phyloP scores from a whole-genome alignment of 2,113 vertebrate genomes.

The Dolichallabes microphthalmus region DNA sequence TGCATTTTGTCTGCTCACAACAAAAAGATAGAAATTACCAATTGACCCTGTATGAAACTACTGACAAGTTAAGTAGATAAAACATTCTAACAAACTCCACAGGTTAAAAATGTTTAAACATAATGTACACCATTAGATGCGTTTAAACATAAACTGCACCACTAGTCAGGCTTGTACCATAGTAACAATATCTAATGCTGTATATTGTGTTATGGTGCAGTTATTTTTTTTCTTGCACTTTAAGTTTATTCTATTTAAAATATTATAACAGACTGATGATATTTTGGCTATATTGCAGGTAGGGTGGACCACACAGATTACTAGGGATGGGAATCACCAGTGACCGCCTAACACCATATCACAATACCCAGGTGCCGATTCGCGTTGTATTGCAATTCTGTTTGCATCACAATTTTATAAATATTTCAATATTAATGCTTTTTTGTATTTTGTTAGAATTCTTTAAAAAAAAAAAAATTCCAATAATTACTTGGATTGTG shows the following conservation, averaged over 20 bases:
- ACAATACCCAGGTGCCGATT: no score
- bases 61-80: not conserved
- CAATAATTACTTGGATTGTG: no score
- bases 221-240: not conserved
- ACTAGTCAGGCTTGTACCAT: no score
- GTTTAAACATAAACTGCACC: not conserved
- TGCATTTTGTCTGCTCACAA: constrained; percentile 81
- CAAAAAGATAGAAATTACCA: not conserved
- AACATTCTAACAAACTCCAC: not conserved
- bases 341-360: no score
- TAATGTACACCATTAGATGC: not conserved
- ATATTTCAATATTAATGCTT: no score
- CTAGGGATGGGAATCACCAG: not conserved
- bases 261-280: not conserved
- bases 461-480: no score
- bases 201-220: no score
- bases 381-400: no score
- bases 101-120: not conserved
- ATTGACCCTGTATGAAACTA: not conserved
- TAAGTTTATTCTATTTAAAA: not conserved
- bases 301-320: not conserved
- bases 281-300: not conserved
- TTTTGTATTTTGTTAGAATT: no score
- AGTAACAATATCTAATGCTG: no score
- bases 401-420: no score